Conservation (phyloP, 1,140 invertebrate species). For the Ylistrum balloti region DNA sequence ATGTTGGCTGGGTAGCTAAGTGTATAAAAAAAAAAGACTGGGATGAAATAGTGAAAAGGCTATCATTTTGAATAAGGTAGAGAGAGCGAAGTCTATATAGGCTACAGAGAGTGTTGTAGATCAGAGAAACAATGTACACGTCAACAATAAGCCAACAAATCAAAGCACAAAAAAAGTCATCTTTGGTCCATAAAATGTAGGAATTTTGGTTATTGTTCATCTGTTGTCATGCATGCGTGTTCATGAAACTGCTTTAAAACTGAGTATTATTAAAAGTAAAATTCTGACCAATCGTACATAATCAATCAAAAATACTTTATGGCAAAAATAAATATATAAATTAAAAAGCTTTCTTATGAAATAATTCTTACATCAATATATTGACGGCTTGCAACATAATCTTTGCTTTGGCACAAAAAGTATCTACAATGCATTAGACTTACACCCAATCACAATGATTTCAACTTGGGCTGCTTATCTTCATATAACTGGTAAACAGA, state of each 20-base stretch:
- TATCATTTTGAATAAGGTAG: no score
- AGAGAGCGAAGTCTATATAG: no score
- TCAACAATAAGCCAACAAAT: not conserved
- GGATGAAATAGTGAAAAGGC: no score
- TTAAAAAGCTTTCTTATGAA: conserved; percentile 12
- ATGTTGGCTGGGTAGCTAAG: no score
- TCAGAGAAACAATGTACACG: no score
- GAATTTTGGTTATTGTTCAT: not conserved
- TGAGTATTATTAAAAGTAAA: not conserved
- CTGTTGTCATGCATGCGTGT: not conserved
- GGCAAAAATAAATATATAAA: not conserved
- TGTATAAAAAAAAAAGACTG: no score
- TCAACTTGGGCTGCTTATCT: not conserved
- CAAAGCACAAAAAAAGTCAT: not conserved
- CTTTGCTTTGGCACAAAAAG: not conserved
- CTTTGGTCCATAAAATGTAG: not conserved
- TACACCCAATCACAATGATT: not conserved
- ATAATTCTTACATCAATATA: not conserved
- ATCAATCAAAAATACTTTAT: not conserved
- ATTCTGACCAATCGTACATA: not conserved
- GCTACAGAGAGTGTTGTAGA: no score
- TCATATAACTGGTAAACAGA: not conserved
- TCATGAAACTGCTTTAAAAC: not conserved
- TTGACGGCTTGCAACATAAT: not conserved
- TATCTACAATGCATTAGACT: not conserved